Evolutionary conservation across 2,797 vertebrate genomes (phyloP), one percentile per base, ranked within the genome.

Genomic region (Anas capensis): DNA sequence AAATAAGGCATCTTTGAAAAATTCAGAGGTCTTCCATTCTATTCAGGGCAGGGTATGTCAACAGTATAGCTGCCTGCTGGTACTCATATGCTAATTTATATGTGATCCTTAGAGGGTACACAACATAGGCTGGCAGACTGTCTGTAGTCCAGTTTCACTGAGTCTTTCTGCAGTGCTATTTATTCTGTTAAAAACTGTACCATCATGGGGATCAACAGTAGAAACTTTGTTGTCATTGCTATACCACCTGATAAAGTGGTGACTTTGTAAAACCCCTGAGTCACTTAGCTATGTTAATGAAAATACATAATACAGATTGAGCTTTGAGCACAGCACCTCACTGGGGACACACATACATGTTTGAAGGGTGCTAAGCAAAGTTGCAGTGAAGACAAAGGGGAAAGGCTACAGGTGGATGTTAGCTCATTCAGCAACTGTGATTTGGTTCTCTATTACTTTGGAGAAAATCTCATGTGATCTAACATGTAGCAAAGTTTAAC

Each of bases 271-370:
- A 11, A 27, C 11, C 70, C 48, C 19, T 20, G 18, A 16, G 15
- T 4, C 10, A 2, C 31, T 85, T 70, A 17, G 15, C 8, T 82
- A 24, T 56, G 36, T 38, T 8, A 0, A 38, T 73, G 61, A 85
- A 88, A 89, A 86, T 44, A 61, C 2, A 2, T 38, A 23, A 21
- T 18, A 29, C 5, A 88, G 15, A n/a, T 33, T 24, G 54, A 15
- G 7, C 20, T 64, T 61, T 19, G 13, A 54, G 23, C 36, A 71
- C 15, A 57, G 10, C 14, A 60, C 10, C 18, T 71, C 46, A 38
- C 14, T 3, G 18, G 44, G n/a, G 21, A 48, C 15, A 60, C 1
- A 2, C 11, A 46, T 0, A 0, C 3, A 6, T 11, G 8, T 14
- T 11, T 68, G 84, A 73, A 48, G 8, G 23, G 4, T 0, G 0